Conservation (phyloP, 2,888 invertebrate species). For the Machimus rusticus region DNA sequence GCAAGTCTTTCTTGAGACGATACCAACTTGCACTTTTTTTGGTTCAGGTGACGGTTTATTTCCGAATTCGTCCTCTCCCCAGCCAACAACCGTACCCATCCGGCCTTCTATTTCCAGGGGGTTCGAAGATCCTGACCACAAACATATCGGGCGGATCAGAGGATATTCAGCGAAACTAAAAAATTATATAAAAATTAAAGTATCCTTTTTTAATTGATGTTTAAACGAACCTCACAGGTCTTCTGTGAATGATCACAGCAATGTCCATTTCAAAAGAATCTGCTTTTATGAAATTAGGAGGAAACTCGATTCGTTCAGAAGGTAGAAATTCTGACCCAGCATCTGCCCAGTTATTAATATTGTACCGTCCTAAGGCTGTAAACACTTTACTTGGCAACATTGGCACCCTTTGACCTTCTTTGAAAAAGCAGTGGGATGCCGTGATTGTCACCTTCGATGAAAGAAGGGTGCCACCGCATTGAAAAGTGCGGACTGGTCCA, state of each 20-base stretch:
- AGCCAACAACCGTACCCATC: no score
- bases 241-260: slow-evolving; percentile 63
- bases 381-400: slow-evolving; percentile 56
- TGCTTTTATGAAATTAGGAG: slow-evolving; percentile 59
- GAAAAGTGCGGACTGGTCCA: slow-evolving; percentile 55
- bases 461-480: slow-evolving; percentile 60
- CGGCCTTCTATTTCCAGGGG: no score
- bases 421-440: slow-evolving; percentile 64
- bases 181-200: no score
- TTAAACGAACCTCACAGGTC: neutral
- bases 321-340: slow-evolving; percentile 59
- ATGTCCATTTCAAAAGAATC: slow-evolving; percentile 64
- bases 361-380: slow-evolving; percentile 64
- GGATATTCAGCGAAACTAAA: no score
- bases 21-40: no score
- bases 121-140: no score
- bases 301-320: slow-evolving; percentile 49
- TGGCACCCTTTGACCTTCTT: slow-evolving; percentile 8
- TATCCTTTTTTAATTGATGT: no score
- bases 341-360: slow-evolving; percentile 63
- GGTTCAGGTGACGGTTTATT: no score
- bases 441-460: slow-evolving; percentile 58
- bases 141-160: no score
- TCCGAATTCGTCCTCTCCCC: no score
- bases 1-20: no score